phyloP scores from a whole-genome alignment of 2,113 vertebrate species.

The Psilopogon haemacephalus region DNA sequence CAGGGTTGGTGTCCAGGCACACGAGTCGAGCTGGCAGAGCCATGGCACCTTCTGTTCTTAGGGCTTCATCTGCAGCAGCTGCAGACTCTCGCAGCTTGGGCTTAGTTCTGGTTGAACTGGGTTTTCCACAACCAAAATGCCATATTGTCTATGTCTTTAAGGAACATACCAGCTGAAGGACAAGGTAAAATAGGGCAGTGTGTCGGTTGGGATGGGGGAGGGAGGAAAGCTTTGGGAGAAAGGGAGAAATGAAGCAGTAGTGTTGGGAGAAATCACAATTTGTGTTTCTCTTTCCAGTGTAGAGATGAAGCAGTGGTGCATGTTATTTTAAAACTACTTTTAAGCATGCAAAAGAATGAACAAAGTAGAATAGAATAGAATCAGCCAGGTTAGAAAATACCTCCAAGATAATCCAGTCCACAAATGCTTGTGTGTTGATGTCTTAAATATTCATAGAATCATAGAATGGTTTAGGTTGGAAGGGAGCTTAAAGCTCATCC shows the following conservation, averaged over 20 bases:
- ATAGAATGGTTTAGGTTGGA: too few species aligned
- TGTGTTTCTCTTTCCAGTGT: too few species aligned
- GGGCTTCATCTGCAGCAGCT: too few species aligned
- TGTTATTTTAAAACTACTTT: background rate
- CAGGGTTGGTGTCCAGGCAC: accelerated
- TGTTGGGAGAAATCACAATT: too few species aligned
- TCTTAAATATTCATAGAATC: too few species aligned
- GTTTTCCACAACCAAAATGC: background rate
- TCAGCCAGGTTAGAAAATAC: too few species aligned
- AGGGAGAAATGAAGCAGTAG: background rate
- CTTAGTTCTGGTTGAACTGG: accelerated
- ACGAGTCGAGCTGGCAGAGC: background rate
- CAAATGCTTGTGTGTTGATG: too few species aligned
- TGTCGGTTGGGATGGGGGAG: background rate
- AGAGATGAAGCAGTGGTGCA: background rate
- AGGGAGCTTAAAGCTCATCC: too few species aligned
- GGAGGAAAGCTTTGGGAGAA: background rate
- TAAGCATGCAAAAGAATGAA: too few species aligned
- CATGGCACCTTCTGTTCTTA: background rate
- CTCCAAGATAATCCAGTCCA: too few species aligned
- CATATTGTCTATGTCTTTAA: background rate
- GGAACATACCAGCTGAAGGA: background rate
- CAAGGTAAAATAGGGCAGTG: too few species aligned
- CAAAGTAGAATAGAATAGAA: too few species aligned
- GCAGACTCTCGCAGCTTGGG: background rate